Percentiles rank a stretch among this genome's conserved stretches.
phyloP scores from a whole-genome alignment of 2,888 invertebrate genomes.

The Drosophila kuntzei region DNA sequence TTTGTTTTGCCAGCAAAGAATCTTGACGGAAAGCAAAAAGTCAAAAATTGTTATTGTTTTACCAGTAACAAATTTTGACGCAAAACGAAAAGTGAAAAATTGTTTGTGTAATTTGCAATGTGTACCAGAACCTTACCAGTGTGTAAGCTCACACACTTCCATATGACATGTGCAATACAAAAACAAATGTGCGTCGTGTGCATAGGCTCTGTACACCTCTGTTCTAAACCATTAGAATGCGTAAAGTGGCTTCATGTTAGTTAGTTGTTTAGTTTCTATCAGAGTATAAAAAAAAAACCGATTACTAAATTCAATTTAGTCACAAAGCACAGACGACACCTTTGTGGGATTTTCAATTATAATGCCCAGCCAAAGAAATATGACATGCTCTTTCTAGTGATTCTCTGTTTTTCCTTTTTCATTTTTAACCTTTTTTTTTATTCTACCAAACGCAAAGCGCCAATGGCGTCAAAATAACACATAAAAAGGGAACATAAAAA shows the following conservation, averaged over 20 bases:
- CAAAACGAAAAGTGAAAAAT: too few species aligned
- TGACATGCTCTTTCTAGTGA: constrained; percentile 49
- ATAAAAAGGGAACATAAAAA: constrained; percentile 58
- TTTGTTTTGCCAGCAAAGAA: too few species aligned
- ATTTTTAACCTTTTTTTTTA: constrained; percentile 14
- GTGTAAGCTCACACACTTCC: too few species aligned
- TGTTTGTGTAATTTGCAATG: too few species aligned
- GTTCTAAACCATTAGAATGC: constrained; percentile 14
- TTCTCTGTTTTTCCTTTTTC: constrained; percentile 18
- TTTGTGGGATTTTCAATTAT: constrained; percentile 79
- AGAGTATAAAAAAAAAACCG: constrained; percentile 53
- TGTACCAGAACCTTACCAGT: too few species aligned
- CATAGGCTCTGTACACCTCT: too few species aligned
- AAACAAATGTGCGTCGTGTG: too few species aligned
- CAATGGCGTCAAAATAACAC: constrained; percentile 73
- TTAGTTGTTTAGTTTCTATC: constrained; percentile 52
- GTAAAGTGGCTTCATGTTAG: constrained; percentile 2
- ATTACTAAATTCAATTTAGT: constrained; percentile 80
- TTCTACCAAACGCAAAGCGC: constrained; percentile 54
- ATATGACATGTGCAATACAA: too few species aligned
- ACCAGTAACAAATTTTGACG: too few species aligned
- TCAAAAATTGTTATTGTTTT: too few species aligned
- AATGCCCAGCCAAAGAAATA: constrained; percentile 70
- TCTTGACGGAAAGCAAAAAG: too few species aligned
- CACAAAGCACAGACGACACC: constrained; percentile 78